Evolutionary conservation across 2,113 vertebrate species (phyloP), one percentile per base, ranked within the genome.

Genomic region (Pristiophorus japonicus): DNA sequence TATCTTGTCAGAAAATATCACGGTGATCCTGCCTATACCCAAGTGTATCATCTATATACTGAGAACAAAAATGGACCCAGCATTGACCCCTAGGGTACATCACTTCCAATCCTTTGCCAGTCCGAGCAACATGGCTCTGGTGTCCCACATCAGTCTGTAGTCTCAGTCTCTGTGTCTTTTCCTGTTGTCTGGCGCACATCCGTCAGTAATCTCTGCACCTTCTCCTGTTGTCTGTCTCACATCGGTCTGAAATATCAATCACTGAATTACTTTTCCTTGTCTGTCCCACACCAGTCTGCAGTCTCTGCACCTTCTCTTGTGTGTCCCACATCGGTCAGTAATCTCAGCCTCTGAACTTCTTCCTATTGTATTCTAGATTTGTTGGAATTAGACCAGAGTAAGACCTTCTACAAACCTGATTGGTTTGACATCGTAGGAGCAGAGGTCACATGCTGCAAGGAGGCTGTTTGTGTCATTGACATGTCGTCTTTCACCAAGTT

Each of bases 401-500:
- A 99, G 97, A 99, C 99, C 47, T 99, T 99, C 97, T 99, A 99
- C 96, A 99, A 99, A 96, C 99, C 99, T 0, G 99, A 99, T 96
- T 99, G 99, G 99, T 99, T 99, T 96, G 99, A 99, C 96, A 99
- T 99, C 0, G 99, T 99, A 84, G 99, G 98, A 67, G 97, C 98
- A 0, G 99, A 99, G 97, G 99, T 99, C 96, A 99, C 99, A 97
- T 99, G 99, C 97, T 99, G 99, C 96, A 99, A 99, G 97, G 99
- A 99, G 96, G 99, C 99, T 0, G 99, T 99, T 95, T 99, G 98
- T 96, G 98, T 99, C 96, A 99, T 99, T 11, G 99, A 99, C 97
- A 99, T 99, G 99, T 99, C 99, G 0, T 99, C 99, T 96, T 99
- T 99, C 96, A 99, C 99, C 88, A 99, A 99, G 97, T 99, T 99